A percentile compares a stretch with the other conserved stretches of the same genome.
These are phyloP conservation scores for Acronicta psi DNA, from an alignment of 2,888 invertebrate species.

Conservation along the genomic window DNA sequence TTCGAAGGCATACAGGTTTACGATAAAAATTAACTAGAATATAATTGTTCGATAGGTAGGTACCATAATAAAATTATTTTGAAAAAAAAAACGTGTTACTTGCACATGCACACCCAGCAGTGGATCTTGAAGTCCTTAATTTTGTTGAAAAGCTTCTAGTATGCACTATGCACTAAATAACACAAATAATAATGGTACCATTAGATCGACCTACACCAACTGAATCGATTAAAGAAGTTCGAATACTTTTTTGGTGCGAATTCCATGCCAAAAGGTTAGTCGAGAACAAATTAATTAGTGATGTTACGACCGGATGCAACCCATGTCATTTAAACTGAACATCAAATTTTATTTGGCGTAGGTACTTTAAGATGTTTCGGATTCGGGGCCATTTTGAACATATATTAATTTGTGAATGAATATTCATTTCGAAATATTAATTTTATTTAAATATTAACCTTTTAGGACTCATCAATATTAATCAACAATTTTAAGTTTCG, in stretches of 20 bases:
- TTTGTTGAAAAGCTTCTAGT: too few species aligned
- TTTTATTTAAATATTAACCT: slow-evolving; percentile 30
- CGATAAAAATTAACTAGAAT: too few species aligned
- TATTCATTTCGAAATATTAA: slow-evolving; percentile 11
- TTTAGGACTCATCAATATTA: not conserved
- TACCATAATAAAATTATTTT: too few species aligned
- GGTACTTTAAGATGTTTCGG: not conserved
- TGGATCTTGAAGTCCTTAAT: too few species aligned
- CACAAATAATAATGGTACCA: not conserved
- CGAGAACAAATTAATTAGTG: slow-evolving; percentile 39
- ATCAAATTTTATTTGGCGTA: not conserved
- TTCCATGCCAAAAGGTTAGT: slow-evolving; percentile 28
- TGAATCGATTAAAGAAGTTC: slow-evolving; percentile 30
- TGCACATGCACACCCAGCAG: too few species aligned
- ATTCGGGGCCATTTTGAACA: not conserved
- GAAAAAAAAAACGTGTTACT: too few species aligned
- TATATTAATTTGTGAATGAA: not conserved
- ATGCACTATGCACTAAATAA: not conserved
- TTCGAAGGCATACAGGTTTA: too few species aligned
- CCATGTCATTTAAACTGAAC: slow-evolving; percentile 23
- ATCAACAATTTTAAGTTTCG: not conserved
- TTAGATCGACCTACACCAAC: slow-evolving; percentile 12
- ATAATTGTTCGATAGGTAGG: too few species aligned
- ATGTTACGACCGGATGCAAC: slow-evolving; percentile 24
- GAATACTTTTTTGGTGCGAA: slow-evolving; percentile 21